Conservation (phyloP, 2,888 invertebrate species). For the Melikaiella ostensackeni region DNA sequence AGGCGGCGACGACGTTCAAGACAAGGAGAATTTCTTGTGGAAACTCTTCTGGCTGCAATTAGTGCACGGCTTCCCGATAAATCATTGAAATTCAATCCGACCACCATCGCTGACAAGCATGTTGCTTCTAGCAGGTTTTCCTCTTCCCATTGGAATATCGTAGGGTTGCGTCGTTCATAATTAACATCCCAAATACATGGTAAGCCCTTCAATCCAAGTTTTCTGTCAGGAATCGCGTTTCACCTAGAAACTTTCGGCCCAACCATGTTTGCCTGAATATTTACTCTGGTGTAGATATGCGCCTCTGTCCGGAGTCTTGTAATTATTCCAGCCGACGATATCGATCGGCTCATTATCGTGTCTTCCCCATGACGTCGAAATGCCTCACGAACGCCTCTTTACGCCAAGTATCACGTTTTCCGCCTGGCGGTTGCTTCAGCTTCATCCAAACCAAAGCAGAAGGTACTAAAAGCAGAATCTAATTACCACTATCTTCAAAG, state of each 20-base stretch:
- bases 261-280: conserved; percentile 53
- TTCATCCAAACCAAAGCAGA: conserved; percentile 17
- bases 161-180: conserved; percentile 24
- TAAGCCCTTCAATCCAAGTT: conserved; percentile 56
- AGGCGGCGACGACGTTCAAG: conserved; percentile 37
- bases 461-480: conserved; percentile 33
- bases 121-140: conserved; percentile 19
- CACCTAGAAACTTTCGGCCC: conserved; percentile 48
- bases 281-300: conserved; percentile 31
- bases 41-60: conserved; percentile 49
- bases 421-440: conserved; percentile 3
- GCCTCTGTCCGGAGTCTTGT: conserved; percentile 40
- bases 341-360: conserved; percentile 56
- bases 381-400: not conserved
- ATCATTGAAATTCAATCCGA: conserved; percentile 70
- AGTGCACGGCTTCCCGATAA: conserved; percentile 61
- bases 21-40: conserved; percentile 54
- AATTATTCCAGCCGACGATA: conserved; percentile 51
- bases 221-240: conserved; percentile 65
- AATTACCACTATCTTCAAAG: conserved; percentile 29
- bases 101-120: conserved; percentile 6
- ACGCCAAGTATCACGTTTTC: conserved; percentile 35
- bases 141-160: conserved; percentile 13
- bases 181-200: conserved; percentile 28
- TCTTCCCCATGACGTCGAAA: conserved; percentile 44